phyloP scores from a whole-genome alignment of 2,797 vertebrate genomes.

The Prunella strophiata region DNA sequence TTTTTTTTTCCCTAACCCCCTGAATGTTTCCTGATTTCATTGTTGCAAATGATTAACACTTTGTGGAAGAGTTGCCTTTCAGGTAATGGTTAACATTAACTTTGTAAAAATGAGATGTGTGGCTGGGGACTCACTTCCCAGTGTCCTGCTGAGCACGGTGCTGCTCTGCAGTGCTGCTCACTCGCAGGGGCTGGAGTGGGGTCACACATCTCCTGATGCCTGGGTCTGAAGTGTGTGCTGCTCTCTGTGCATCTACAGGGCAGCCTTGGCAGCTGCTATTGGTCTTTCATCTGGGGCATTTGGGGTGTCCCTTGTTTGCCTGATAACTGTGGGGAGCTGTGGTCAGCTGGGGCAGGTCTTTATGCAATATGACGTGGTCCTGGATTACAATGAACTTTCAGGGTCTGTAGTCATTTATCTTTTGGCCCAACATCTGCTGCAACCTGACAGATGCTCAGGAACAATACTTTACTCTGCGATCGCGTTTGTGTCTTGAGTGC shows the following conservation, averaged over 20 bases:
- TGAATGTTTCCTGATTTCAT: background rate
- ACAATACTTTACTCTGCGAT: background rate
- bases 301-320: background rate
- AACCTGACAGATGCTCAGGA: background rate
- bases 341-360: background rate
- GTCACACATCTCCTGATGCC: background rate
- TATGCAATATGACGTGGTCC: background rate
- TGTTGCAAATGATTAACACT: background rate
- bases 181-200: background rate
- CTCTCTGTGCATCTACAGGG: background rate
- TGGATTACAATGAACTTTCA: background rate
- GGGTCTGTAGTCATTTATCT: background rate
- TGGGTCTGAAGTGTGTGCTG: background rate
- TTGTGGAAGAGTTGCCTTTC: constrained; percentile 14
- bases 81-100: background rate
- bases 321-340: background rate
- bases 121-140: background rate
- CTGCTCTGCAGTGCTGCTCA: background rate
- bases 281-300: background rate
- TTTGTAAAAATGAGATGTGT: background rate
- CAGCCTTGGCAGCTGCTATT: background rate
- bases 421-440: background rate
- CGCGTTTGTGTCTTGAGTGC: background rate
- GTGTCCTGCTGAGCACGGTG: background rate
- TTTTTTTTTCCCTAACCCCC: background rate